Base-by-base conservation (phyloP, 2,113 vertebrate species). In the Gymnobelideus leadbeateri region DNA sequence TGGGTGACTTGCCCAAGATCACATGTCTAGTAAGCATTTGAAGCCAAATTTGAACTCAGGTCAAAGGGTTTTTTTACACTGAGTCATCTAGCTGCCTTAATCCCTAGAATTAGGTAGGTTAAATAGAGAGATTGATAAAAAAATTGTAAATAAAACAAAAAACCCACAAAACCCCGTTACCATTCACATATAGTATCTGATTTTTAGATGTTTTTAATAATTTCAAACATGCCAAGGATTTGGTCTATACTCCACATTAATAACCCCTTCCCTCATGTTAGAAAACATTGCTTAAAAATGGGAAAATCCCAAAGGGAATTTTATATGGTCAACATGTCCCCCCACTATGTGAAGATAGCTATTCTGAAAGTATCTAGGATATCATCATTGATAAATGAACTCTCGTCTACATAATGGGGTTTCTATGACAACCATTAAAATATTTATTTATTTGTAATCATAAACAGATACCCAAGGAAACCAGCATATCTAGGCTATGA, bases 361-460 rank as follows among this genome's bases (percentile, higher is more conserved):
- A 89, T 95, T 96, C 93, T 89, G 92, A 47, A 47, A 90, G n/a
- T 91, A 93, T 54, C n/a, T 93, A 93, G 47, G 24, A 96, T 91
- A 95, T 91, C 24, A 93, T 57, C 97, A 96, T 50, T 95, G 92
- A 96, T 95, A 97, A 94, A 96, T 91, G 91, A 93, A 51, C 10
- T 95, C 94, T 95, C 52, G 94, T 95, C 89, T 91, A 96, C 28
- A 95, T 91, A 96, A 96, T 94, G 89, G 19, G 47, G 61, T 97
- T 97, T 95, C 95, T 91, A 89, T 96, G 94, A 91, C 91, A 96
- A 96, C 91, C 92, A 96, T 94, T 97, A 97, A 95, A 96, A 96
- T 93, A 97, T 77, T 91, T 91, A 92, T 92, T 93, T 96, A 96
- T 98, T 97, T 96, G 92, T 94, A 96, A 95, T 95, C 93, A 97